These are phyloP conservation scores for Gari tellinella DNA, from an alignment of 2,888 invertebrate genomes.

Conservation along the genomic window DNA sequence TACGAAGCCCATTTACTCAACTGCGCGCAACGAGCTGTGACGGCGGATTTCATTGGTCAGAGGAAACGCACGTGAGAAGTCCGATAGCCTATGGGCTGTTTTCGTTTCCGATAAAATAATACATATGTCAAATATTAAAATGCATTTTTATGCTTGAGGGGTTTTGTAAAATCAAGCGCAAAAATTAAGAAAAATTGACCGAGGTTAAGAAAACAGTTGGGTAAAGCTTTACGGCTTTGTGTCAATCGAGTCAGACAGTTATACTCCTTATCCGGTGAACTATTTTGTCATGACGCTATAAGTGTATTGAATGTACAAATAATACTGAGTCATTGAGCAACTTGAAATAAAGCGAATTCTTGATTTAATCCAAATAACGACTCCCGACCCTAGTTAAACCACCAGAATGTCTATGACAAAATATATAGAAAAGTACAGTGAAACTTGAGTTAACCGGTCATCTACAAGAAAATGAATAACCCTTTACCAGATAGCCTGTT, in stretches of 20 bases:
- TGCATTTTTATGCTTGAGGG: constrained; percentile 35
- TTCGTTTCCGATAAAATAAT: constrained; percentile 43
- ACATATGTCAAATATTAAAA: constrained; percentile 50
- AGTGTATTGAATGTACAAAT: too few species aligned
- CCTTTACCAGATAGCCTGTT: too few species aligned
- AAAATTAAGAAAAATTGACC: constrained; percentile 30
- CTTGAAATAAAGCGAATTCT: too few species aligned
- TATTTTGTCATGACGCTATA: too few species aligned
- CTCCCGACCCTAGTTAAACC: too few species aligned
- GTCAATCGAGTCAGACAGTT: too few species aligned
- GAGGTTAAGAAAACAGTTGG: constrained; percentile 47
- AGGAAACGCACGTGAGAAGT: constrained; percentile 35
- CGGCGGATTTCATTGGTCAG: constrained; percentile 46
- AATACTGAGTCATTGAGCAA: too few species aligned
- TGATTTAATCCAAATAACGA: too few species aligned
- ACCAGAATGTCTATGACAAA: too few species aligned
- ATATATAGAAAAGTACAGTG: too few species aligned
- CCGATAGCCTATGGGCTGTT: constrained; percentile 49
- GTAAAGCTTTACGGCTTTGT: constrained; percentile 3
- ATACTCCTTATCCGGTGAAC: too few species aligned
- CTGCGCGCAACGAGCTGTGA: constrained; percentile 27
- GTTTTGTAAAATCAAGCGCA: constrained; percentile 7
- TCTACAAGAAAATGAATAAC: constrained; percentile 14
- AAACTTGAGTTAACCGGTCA: constrained; percentile 8
- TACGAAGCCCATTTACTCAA: constrained; percentile 34